Evolutionary conservation across 2,113 vertebrate species (phyloP), one percentile per base, ranked within the genome.

Genomic region (Pterocles orientalis): DNA sequence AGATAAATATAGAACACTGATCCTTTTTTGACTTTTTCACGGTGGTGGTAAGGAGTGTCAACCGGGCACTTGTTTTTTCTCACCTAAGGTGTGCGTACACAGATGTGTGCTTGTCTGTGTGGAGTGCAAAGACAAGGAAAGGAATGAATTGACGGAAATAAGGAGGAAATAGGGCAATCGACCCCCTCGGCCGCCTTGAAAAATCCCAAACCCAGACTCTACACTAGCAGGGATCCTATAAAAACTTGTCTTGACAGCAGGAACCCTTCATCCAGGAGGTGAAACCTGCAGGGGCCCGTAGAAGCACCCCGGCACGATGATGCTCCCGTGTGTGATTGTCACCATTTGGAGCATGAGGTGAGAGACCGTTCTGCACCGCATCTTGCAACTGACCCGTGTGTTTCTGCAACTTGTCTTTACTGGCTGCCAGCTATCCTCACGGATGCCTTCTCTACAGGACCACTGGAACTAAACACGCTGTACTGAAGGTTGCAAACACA

Each of bases 51-150:
- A 93, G 92, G 34, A 82, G 31, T 6, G 70, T 50, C 72, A 58
- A 54, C 60, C 0, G 60, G 84, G 77, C 77, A 92, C 94, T 89
- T 94, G 28, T 23, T 45, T 71, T 15, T 75, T 64, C 43, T 75
- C 29, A 70, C 56, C 54, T 57, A 43, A 53, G 0, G 0, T 70
- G 84, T 93, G 94, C 90, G 43, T 85, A 91, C 87, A 93, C 92
- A 94, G 92, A 86, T 12, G 21, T 83, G 77, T 61, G 73, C 65
- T 79, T 18, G 29, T 81, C 90, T 82, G 70, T 78, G 87, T 17
- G 57, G 43, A 94, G 82, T 89, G 87, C 90, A 96, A 96, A 86
- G 92, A 66, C 76, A 90, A 92, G 58, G 58, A 69, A 60, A 78
- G 36, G 60, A 73, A 66, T 7, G 21, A 78, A 80, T 6, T 24